Evolutionary conservation across 2,888 invertebrate genomes (phyloP).

Genomic region (Hylaea fasciaria): DNA sequence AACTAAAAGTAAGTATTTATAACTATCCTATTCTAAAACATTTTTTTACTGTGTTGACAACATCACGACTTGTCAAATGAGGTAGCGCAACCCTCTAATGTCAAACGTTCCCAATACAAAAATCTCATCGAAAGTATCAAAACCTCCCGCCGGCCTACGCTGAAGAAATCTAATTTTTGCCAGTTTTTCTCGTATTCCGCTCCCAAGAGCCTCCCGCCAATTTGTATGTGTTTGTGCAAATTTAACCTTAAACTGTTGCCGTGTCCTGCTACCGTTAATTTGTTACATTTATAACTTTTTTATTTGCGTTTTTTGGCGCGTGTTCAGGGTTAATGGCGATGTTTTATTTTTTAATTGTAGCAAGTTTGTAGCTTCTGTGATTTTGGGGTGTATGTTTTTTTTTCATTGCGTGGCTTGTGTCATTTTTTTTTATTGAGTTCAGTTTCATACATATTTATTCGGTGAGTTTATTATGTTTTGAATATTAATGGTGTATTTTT

Average conservation of each 20-base stretch:
- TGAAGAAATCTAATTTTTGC: conserved; percentile 82
- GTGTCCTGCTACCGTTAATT: conserved; percentile 57
- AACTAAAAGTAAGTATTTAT: no score
- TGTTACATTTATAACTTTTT: conserved; percentile 44
- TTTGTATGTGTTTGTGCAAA: conserved; percentile 81
- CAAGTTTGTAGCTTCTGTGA: neutral
- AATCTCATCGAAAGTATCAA: conserved; percentile 62
- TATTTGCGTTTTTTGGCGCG: conserved; percentile 35
- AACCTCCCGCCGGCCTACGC: conserved; percentile 42
- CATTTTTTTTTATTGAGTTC: neutral
- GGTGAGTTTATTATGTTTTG: no score
- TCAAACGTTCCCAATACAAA: no score
- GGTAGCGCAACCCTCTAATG: no score
- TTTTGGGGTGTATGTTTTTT: neutral
- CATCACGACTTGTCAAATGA: no score
- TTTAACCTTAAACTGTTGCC: conserved; percentile 68
- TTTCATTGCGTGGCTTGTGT: neutral
- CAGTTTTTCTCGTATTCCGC: conserved; percentile 78
- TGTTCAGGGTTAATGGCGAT: conserved; percentile 16
- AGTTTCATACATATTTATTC: no score
- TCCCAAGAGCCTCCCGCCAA: conserved; percentile 71
- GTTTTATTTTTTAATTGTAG: conserved; percentile 9
- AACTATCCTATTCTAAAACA: no score
- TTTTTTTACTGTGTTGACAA: no score
- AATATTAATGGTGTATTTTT: no score